phyloP scores from a whole-genome alignment of 2,113 vertebrate species.

The Anas platyrhynchos region DNA sequence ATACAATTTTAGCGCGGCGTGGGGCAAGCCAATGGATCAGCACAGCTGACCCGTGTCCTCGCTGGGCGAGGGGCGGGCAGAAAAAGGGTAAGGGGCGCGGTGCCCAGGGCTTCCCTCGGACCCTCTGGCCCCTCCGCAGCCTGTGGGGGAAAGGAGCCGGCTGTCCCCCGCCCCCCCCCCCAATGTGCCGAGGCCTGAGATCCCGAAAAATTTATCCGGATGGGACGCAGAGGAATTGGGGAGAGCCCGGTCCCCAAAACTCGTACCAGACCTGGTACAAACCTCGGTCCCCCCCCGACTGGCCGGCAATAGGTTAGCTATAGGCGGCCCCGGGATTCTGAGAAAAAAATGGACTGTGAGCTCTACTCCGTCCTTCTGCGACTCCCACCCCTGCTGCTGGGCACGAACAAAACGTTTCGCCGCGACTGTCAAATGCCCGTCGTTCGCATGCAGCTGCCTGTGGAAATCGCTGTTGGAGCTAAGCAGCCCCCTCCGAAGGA shows the following conservation, averaged over 20 bases:
- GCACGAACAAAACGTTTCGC: not conserved
- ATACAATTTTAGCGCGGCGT: conserved; percentile 38
- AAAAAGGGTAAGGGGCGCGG: not conserved
- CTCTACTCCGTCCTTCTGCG: not conserved
- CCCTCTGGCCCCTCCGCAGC: not conserved
- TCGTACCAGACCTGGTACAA: not conserved
- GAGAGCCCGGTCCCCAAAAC: not conserved
- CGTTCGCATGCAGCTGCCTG: not conserved
- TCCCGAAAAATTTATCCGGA: not conserved
- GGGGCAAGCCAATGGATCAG: conserved; percentile 45
- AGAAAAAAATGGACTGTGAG: not conserved
- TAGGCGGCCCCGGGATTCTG: not conserved
- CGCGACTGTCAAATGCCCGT: not conserved
- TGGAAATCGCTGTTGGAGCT: not conserved
- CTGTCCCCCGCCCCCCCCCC: too few relatives aligned
- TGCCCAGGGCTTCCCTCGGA: not conserved
- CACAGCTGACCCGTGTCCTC: not conserved
- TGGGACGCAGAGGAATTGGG: not conserved
- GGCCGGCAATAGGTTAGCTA: conserved; percentile 16
- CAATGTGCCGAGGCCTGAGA: not conserved
- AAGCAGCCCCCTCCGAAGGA: not conserved
- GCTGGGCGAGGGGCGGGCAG: not conserved
- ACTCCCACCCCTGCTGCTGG: not conserved
- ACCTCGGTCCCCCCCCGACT: not conserved
- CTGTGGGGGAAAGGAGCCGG: too few relatives aligned